Percentiles rank a stretch among this genome's conserved stretches.
These are phyloP conservation scores for Andricus quercusramuli DNA, from an alignment of 2,888 invertebrate species.

Conservation along the genomic window DNA sequence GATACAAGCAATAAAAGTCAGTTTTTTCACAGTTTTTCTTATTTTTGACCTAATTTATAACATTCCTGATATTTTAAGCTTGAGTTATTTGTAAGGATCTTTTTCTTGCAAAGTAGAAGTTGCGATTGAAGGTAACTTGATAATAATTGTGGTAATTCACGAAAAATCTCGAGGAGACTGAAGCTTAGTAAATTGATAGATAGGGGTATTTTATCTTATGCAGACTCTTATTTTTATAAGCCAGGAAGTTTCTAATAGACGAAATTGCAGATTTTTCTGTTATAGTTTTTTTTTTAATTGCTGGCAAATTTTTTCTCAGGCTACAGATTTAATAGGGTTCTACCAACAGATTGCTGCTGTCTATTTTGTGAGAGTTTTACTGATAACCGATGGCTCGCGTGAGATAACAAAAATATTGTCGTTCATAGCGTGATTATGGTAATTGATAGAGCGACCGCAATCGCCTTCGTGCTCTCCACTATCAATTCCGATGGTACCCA, in stretches of 20 bases:
- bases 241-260: not conserved
- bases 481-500: conserved; percentile 4
- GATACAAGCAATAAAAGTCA: conserved; percentile 34
- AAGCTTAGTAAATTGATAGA: conserved; percentile 34
- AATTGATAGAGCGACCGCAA: conserved; percentile 17
- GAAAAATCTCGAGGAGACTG: conserved; percentile 21
- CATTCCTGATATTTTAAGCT: no score
- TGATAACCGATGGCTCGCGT: not conserved
- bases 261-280: not conserved
- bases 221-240: not conserved
- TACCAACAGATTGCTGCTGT: not conserved
- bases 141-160: not conserved
- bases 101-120: not conserved
- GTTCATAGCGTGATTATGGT: conserved; percentile 20
- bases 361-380: not conserved
- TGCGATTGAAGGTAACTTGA: not conserved
- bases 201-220: not conserved
- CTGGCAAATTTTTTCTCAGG: not conserved
- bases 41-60: not conserved
- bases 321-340: not conserved
- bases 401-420: conserved; percentile 31
- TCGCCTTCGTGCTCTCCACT: conserved; percentile 2
- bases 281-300: not conserved
- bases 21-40: conserved; percentile 7
- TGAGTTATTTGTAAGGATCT: no score